Evolutionary conservation across 2,888 invertebrate genomes (phyloP), one percentile per base, ranked within the genome.

Genomic region (Eretmocerus hayati): DNA sequence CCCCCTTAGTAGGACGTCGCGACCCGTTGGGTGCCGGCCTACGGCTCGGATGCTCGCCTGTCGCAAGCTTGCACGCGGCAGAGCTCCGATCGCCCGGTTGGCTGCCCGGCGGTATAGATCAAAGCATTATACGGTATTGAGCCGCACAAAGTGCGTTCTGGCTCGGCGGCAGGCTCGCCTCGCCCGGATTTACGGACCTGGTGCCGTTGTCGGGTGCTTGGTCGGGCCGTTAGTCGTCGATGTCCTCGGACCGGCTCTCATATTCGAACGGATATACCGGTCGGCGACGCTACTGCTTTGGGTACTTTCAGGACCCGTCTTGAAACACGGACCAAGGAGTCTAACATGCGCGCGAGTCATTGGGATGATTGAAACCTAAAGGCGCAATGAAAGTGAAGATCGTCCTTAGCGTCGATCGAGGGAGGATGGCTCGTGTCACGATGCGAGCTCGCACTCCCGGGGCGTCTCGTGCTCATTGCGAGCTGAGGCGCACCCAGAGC

Each of bases 291-390:
- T 67, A 63, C 61, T 63, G 66, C 65, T 68, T 67, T 65, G 65
- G 67, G 62, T 62, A 61, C 62, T 62, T 59, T 63, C n/a, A n/a
- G n/a, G n/a, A n/a, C n/a, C n/a, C n/a, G n/a, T n/a, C n/a, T n/a
- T n/a, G n/a, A n/a, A n/a, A 83, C 81, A 84, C 80, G 80, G 80
- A 81, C 81, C 80, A 81, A 81, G 81, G 79, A 81, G 81, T 81
- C 77, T 77, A 81, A 75, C 80, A 78, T 79, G 77, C 80, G 74
- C 77, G 83, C 82, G 75, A 83, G 81, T 81, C 79, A n/a, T n/a
- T n/a, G n/a, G n/a, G n/a, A n/a, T n/a, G n/a, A n/a, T n/a, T n/a
- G n/a, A n/a, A n/a, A n/a, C 77, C 77, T 72, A 76, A 74, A 78
- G 79, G 81, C 80, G 77, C n/a, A n/a, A n/a, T n/a, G n/a, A n/a